Base-by-base conservation (phyloP, 1,140 invertebrate genomes). In the Sinella curviseta region DNA sequence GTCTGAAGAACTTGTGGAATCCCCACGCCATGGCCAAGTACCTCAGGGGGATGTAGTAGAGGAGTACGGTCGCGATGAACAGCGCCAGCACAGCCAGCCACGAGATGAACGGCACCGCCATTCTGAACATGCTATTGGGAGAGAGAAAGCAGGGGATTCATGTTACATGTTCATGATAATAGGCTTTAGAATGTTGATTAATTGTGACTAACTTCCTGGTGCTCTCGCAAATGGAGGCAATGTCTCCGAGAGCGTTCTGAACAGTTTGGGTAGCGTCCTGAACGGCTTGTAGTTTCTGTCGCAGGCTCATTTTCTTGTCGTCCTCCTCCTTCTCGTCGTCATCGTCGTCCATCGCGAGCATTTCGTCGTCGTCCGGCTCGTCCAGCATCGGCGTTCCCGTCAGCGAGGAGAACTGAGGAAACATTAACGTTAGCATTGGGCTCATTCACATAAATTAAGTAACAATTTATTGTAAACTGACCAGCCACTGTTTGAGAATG, bases 21-120 rank as follows among this genome's bases (percentile, higher is more conserved):
- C 97, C 98, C 97, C 97, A 99, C n/a, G 91, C 90, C 89, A 99
- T 92, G 20, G 99, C 91, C 20, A 99, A 89, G 87, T 94, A 97
- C 85, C 97, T 90, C 39, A 98, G 86, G 20, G 97, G 97, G 84
- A 99, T 92, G 80, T 93, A 91, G 85, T 98, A 99, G 1, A 99
- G 88, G 2, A 99, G 91, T 76, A 94, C 88, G 4, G 86, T 87
- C 57, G 84, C 87, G 24, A 87, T 80, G 48, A 85, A 78, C 30
- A 90, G 84, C 12, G 85, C 85, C 31, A 91, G 81, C 78, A 99
- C 93, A 24, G 96, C 95, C 84, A 99, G 88, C 89, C 93, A 96
- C 82, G 96, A 97, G 76, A 99, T 88, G 89, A 98, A 99, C 74
- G 97, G 96, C 80, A 99, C 94, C 36, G 96, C 96, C 88, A 99